Evolutionary conservation across 30 jellyfish, hydroid and myxozoan genomes (phyloP), one percentile per base, ranked within the genome.

Genomic region (Haliclystus octoradiatus): DNA sequence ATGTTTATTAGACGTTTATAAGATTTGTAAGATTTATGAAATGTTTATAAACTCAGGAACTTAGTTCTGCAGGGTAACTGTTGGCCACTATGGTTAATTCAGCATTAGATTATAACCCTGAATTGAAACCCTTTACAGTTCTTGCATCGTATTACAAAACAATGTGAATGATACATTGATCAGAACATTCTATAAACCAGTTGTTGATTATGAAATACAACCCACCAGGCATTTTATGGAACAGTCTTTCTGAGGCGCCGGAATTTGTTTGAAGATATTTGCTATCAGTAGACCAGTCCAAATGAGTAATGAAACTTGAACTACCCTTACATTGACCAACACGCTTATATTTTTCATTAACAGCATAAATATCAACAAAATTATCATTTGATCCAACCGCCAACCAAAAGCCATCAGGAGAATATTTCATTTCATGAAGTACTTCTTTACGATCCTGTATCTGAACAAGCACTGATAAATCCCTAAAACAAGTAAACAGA

Each of bases 311-410:
- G 78, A 77, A 79, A 74, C 97, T 88, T 3, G 97, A 79, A 30
- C 89, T 88, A 4, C 97, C 97, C 65, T 88, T 88, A 76, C 97
- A 88, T 61, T 76, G 93, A 25, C 97, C 97, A 69, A 88, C 92
- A 2, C 97, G 71, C 35, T 88, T 88, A 88, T 88, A 88, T 31
- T 82, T 77, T 49, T 88, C 97, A 51, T 66, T 82, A 23, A 88
- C 94, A 51, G 97, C 81, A 57, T 88, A 88, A 62, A 88, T 80
- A 62, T 88, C 97, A 27, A 88, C 94, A 34, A 80, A 88, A 40
- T 81, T 88, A 49, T 88, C 97, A 65, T 88, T 88, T 4, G 94
- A 72, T 29, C 97, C 97, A 29, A 88, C 94, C 31, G 97, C 97
- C 3, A 88, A 78, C 1, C 78, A 79, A 33, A 88, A 50, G 22